These are phyloP conservation scores for Actenoides lindsayi DNA, from an alignment of 2,113 vertebrate genomes.

Conservation along the genomic window DNA sequence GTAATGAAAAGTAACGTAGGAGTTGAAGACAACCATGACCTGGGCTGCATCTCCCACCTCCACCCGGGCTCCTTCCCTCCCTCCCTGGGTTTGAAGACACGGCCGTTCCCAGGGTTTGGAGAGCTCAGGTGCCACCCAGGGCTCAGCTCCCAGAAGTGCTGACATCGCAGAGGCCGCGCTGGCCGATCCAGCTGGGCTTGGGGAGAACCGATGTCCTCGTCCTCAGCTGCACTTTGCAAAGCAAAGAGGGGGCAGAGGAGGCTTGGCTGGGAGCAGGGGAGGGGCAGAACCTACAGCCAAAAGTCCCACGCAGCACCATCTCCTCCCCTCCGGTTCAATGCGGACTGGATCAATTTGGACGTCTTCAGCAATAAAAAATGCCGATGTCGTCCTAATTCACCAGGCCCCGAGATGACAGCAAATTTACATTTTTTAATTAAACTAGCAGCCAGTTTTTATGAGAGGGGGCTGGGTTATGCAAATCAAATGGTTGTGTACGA, in stretches of 20 bases:
- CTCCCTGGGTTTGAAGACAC: not conserved
- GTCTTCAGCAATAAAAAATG: constrained; percentile 99
- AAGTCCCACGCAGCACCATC: constrained; percentile 23
- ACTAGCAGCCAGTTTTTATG: constrained; percentile 99
- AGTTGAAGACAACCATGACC: not conserved
- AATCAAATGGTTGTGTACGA: constrained; percentile 99
- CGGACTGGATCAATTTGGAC: constrained; percentile 95
- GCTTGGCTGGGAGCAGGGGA: constrained; percentile 41
- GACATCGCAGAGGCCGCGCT: not conserved
- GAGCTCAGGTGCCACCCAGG: constrained; percentile 31
- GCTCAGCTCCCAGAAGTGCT: constrained; percentile 8
- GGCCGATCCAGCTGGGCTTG: not conserved
- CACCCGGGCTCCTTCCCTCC: not conserved
- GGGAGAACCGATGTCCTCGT: constrained; percentile 5
- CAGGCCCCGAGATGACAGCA: constrained; percentile 99
- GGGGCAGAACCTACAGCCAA: constrained; percentile 24
- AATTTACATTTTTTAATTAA: constrained; percentile 99
- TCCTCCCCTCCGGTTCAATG: constrained; percentile 61
- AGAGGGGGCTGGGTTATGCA: constrained; percentile 99
- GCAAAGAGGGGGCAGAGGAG: not conserved
- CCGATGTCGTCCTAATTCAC: constrained; percentile 99
- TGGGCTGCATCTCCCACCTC: not conserved
- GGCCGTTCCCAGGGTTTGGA: constrained; percentile 1
- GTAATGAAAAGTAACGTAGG: not conserved
- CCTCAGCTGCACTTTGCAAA: constrained; percentile 27